Conservation (phyloP, 1,140 invertebrate genomes). For the Orius insidiosus region DNA sequence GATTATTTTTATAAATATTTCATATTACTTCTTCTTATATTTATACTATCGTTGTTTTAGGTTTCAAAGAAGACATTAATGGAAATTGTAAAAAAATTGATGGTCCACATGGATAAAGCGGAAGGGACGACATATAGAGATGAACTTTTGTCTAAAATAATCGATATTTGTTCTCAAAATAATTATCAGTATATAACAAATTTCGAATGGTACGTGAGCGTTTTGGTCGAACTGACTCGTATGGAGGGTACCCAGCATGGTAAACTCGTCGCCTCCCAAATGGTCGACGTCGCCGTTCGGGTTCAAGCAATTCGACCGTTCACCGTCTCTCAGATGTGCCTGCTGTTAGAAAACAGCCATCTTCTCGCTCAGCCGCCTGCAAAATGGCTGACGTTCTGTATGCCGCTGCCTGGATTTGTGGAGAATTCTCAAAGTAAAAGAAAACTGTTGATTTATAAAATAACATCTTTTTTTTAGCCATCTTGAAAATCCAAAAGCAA, state of each 20-base stretch:
- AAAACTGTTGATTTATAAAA: too few species aligned
- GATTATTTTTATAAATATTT: too few species aligned
- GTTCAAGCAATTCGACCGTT: constrained; percentile 86
- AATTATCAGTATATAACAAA: constrained; percentile 98
- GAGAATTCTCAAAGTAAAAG: constrained; percentile 85
- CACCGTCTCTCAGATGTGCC: constrained; percentile 77
- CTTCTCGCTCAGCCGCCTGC: constrained; percentile 29
- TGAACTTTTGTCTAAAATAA: constrained; percentile 91
- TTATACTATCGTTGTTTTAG: too few species aligned
- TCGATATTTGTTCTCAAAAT: constrained; percentile 97
- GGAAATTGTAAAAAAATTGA: constrained; percentile 97
- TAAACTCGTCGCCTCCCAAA: constrained; percentile 72
- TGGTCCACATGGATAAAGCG: constrained; percentile 95
- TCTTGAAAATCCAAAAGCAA: constrained; percentile 19
- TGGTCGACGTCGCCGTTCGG: constrained; percentile 92
- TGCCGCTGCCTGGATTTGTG: constrained; percentile 96
- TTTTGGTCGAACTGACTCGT: constrained; percentile 87
- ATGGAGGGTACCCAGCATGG: constrained; percentile 96
- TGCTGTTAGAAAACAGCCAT: constrained; percentile 58
- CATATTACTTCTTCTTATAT: too few species aligned
- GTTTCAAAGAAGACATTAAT: constrained; percentile 97
- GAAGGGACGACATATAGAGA: constrained; percentile 91
- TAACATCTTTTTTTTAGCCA: constrained; percentile 18
- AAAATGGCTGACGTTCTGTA: constrained; percentile 51
- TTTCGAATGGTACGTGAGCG: constrained; percentile 99